Evolutionary conservation across 2,113 vertebrate genomes (phyloP).

Genomic region (Deroptyus accipitrinus): DNA sequence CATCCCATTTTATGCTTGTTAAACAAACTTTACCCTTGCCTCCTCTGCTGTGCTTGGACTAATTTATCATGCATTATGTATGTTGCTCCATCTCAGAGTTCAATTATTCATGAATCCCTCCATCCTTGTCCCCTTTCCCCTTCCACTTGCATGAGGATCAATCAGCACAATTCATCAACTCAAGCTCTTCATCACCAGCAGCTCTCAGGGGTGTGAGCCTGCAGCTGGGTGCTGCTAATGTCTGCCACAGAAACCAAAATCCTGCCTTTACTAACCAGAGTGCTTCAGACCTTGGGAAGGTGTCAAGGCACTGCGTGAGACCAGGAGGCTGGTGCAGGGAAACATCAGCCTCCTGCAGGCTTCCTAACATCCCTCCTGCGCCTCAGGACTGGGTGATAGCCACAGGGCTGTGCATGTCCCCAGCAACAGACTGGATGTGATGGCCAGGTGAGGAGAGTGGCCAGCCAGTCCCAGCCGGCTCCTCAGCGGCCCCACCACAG

Average conservation of each 20-base stretch:
- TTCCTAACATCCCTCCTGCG: background rate
- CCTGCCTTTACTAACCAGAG: rapidly evolving
- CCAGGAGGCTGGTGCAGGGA: background rate
- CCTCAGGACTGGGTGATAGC: too few species aligned
- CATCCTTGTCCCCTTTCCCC: background rate
- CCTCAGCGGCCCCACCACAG: background rate
- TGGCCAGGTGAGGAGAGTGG: too few species aligned
- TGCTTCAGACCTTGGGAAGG: rapidly evolving
- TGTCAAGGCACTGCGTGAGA: rapidly evolving
- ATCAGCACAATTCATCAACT: background rate
- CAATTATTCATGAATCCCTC: background rate
- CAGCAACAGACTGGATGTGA: rapidly evolving
- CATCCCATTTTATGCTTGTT: constrained; percentile 21
- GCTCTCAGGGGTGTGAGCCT: background rate
- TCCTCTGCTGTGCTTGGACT: background rate
- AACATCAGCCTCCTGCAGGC: background rate
- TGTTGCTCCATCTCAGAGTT: background rate
- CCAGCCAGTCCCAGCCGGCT: background rate
- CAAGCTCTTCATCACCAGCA: background rate
- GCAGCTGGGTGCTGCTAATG: background rate
- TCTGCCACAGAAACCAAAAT: background rate
- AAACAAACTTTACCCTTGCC: background rate
- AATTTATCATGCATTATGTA: constrained; percentile 36
- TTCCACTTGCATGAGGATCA: background rate
- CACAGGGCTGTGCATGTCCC: background rate